Evolutionary conservation across 2,113 vertebrate genomes (phyloP).

Genomic region (Pygoscelis antarcticus): DNA sequence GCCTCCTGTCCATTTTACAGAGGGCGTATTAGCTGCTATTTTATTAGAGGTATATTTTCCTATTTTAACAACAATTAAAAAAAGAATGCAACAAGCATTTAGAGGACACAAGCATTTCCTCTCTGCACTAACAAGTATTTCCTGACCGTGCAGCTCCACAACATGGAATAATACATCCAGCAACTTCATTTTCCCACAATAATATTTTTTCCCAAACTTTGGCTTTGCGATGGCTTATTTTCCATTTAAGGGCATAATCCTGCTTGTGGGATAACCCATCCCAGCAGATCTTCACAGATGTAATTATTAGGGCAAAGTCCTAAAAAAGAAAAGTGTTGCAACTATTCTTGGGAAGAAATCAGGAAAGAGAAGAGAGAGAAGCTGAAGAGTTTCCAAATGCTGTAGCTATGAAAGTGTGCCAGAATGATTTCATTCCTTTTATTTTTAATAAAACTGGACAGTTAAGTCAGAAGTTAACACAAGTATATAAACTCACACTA

Average conservation of each 20-base stretch:
- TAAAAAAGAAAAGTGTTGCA: conserved; percentile 24
- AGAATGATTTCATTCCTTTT: background rate
- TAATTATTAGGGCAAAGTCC: conserved; percentile 31
- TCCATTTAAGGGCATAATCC: conserved; percentile 62
- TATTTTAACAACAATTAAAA: background rate
- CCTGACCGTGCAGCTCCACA: background rate
- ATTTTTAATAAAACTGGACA: background rate
- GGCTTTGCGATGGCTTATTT: background rate
- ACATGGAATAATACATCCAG: background rate
- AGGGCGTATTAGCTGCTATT: background rate
- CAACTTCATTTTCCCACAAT: conserved; percentile 2
- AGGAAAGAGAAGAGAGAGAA: background rate
- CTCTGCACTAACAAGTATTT: background rate
- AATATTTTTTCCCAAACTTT: background rate
- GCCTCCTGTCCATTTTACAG: background rate
- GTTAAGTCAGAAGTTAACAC: background rate
- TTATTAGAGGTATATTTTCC: background rate
- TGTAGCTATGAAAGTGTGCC: background rate
- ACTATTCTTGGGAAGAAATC: conserved; percentile 37
- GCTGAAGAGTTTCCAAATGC: conserved; percentile 2
- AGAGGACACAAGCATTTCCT: background rate
- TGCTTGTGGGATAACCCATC: conserved; percentile 30
- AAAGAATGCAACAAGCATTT: background rate
- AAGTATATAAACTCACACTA: background rate
- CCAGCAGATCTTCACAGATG: background rate